These are phyloP conservation scores for Tor tambroides DNA, from an alignment of 2,113 vertebrate species.

Conservation along the genomic window DNA sequence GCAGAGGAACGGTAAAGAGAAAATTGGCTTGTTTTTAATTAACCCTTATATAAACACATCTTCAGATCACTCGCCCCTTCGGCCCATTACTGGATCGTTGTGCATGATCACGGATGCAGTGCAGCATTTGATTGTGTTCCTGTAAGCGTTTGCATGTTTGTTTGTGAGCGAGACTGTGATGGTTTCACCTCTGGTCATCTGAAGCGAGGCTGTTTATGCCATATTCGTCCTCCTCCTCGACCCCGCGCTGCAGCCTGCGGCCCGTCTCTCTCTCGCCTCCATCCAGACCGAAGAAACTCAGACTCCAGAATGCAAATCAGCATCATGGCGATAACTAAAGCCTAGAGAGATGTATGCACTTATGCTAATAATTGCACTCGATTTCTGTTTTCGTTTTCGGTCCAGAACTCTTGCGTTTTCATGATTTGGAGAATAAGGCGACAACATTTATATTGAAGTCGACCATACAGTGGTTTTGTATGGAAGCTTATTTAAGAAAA, in stretches of 20 bases:
- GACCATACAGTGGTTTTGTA: too few relatives aligned
- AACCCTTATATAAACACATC: background rate
- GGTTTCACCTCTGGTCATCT: background rate
- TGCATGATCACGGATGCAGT: background rate
- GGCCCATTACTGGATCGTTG: background rate
- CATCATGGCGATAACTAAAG: background rate
- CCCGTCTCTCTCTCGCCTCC: background rate
- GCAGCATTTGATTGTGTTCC: background rate
- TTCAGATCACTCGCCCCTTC: background rate
- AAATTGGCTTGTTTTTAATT: background rate
- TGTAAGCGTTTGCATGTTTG: background rate
- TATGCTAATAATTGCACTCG: background rate
- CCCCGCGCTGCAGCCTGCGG: background rate
- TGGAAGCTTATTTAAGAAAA: background rate
- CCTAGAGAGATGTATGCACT: background rate
- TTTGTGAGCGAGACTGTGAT: background rate
- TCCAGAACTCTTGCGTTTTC: background rate
- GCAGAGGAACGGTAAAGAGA: background rate
- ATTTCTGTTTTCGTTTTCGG: background rate
- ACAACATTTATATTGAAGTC: background rate
- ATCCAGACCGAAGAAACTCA: background rate
- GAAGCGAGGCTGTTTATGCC: background rate
- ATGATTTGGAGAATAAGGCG: background rate
- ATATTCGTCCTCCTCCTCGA: background rate
- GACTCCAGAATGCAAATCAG: background rate